Evolutionary conservation across 1,140 invertebrate genomes (phyloP), one percentile per base, ranked within the genome.

Genomic region (Globodera rostochiensis): DNA sequence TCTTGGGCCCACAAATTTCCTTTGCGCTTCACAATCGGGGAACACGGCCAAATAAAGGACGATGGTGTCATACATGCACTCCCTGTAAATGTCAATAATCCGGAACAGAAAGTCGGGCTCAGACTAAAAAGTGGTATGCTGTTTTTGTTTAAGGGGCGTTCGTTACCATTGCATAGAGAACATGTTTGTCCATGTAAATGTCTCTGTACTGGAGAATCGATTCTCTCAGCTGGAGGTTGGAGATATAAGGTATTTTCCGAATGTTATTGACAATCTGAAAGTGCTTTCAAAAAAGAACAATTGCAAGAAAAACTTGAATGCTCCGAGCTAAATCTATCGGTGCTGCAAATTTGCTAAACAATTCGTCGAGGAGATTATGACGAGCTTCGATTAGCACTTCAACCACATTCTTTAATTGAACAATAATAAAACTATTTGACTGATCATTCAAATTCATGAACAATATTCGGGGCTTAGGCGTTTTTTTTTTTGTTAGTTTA

Each of bases 1-100:
- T 64, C 36, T 25, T n/a, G n/a, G 49, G 78, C 36, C 7, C 64
- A 88, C 87, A 79, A 84, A 86, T 81, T 82, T 80, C 45, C 79
- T 77, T 25, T 87, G 74, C 49, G 83, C 74, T 64, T 89, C 89
- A 11, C 81, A 49, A 64, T 90, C 87, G 6, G 88, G 88, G 57
- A 89, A 89, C n/a, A 89, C 88, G 21, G 88, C 89, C 21, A 90
- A 82, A 79, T 89, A 89, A 9, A 89, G 81, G 15, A 89, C 89
- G 64, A 89, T 89, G 9, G 88, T 89, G 71, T 89, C 88, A 71
- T 89, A 89, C 88, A 89, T 89, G 75, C 89, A 88, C 57, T 89
- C 87, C 49, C 89, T 71, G 78, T 89, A 89, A 36, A 88, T 76
- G 46, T 89, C 88, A 70, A 89, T 89, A 1, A 87, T 79, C 70